Evolutionary conservation across 2,888 invertebrate genomes (phyloP).

Genomic region (Chymomyza fuscimana): DNA sequence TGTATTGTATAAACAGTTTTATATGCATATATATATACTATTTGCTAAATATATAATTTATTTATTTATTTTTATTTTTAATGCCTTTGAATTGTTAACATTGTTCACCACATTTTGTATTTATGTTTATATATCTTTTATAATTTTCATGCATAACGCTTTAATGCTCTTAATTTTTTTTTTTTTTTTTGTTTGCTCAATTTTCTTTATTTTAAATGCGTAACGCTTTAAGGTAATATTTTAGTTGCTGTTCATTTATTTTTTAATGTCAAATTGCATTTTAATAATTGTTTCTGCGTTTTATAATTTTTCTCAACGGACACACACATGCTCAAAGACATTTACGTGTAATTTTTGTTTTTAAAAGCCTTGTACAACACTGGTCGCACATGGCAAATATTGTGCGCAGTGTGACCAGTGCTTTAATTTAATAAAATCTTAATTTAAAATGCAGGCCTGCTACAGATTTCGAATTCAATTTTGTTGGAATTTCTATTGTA

Average conservation of each 20-base stretch:
- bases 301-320: constrained; percentile 1
- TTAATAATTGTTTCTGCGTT: neutral
- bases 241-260: constrained; percentile 4
- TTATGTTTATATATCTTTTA: constrained; percentile 6
- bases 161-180: constrained; percentile 19
- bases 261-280: constrained; percentile 20
- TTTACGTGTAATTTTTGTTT: neutral
- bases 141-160: constrained; percentile 27
- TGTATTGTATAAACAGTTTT: constrained; percentile 62
- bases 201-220: constrained; percentile 47
- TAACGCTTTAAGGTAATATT: constrained; percentile 71
- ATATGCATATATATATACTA: constrained; percentile 28
- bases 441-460: neutral
- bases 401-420: neutral
- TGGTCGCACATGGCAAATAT: neutral
- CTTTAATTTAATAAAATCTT: constrained; percentile 3
- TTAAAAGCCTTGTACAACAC: neutral
- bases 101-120: constrained; percentile 68
- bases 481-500: neutral
- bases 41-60: constrained; percentile 48
- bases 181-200: constrained; percentile 7
- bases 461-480: neutral
- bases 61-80: constrained; percentile 52
- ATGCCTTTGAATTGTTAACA: constrained; percentile 72
- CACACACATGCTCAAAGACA: constrained; percentile 18